A percentile compares a stretch with the other conserved stretches of the same genome.
Evolutionary conservation across 2,113 vertebrate genomes (phyloP).

Genomic region (Lophotis ruficrista): DNA sequence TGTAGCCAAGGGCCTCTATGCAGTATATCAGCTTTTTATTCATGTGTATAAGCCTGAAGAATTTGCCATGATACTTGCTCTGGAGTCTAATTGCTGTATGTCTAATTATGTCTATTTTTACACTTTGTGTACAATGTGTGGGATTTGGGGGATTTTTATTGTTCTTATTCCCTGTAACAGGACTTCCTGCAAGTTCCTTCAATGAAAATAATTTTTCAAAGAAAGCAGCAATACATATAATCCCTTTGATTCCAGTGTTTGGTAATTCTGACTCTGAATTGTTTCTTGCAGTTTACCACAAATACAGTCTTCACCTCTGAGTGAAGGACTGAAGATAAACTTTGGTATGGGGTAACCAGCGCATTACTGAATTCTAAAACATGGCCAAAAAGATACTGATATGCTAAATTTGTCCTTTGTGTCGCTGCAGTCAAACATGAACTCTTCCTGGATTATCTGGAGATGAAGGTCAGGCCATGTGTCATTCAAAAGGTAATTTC

Average conservation of each 20-base stretch:
- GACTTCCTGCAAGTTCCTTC: background rate
- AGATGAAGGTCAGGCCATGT: conserved; percentile 30
- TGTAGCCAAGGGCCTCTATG: background rate
- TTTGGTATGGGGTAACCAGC: fast-evolving
- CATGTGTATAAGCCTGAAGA: background rate
- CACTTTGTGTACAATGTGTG: background rate
- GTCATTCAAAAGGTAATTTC: conserved; percentile 43
- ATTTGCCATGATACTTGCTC: background rate
- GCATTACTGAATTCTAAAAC: background rate
- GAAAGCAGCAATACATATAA: background rate
- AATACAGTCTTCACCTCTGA: background rate
- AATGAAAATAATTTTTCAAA: background rate
- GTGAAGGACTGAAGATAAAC: background rate
- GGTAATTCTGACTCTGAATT: background rate
- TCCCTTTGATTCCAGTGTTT: background rate
- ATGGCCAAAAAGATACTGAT: background rate
- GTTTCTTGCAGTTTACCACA: background rate
- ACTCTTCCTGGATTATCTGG: background rate
- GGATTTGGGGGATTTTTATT: background rate
- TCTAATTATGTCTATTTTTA: background rate
- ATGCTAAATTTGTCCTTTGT: background rate
- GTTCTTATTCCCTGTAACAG: background rate
- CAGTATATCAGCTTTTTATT: background rate
- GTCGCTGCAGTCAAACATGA: background rate
- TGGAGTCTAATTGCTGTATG: background rate